A percentile compares a stretch with the other conserved stretches of the same genome.
Evolutionary conservation across 2,888 invertebrate genomes (phyloP).

Genomic region (Tineola bisselliella): DNA sequence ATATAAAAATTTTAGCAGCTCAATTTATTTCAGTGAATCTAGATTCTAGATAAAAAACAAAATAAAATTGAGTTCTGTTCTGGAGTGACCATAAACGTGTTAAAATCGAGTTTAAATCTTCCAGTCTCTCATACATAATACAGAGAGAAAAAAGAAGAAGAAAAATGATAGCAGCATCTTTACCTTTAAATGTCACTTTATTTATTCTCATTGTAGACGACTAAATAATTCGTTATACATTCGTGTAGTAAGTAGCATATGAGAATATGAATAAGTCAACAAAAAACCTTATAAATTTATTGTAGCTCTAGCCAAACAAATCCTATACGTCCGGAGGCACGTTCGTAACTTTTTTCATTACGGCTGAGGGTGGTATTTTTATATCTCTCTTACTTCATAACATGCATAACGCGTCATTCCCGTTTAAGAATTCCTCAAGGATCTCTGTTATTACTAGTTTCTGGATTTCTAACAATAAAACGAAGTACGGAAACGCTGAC

Average conservation of each 20-base stretch:
- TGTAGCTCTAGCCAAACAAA: background rate
- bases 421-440: background rate
- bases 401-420: background rate
- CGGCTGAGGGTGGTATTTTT: background rate
- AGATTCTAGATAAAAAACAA: too few species aligned
- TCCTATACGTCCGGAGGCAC: background rate
- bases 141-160: too few species aligned
- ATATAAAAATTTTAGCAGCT: too few species aligned
- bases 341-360: conserved; percentile 14
- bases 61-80: too few species aligned
- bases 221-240: too few species aligned
- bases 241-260: background rate
- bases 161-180: too few species aligned
- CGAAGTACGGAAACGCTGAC: background rate
- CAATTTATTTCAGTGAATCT: too few species aligned
- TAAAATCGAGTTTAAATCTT: too few species aligned
- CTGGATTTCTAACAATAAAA: background rate
- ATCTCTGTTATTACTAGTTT: background rate
- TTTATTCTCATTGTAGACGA: too few species aligned
- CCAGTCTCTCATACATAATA: too few species aligned
- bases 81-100: too few species aligned
- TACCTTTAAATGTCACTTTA: too few species aligned
- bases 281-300: background rate
- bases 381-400: background rate
- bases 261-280: background rate